Evolutionary conservation across 2,888 invertebrate genomes (phyloP).

Genomic region (Pardosa pseudoannulata): DNA sequence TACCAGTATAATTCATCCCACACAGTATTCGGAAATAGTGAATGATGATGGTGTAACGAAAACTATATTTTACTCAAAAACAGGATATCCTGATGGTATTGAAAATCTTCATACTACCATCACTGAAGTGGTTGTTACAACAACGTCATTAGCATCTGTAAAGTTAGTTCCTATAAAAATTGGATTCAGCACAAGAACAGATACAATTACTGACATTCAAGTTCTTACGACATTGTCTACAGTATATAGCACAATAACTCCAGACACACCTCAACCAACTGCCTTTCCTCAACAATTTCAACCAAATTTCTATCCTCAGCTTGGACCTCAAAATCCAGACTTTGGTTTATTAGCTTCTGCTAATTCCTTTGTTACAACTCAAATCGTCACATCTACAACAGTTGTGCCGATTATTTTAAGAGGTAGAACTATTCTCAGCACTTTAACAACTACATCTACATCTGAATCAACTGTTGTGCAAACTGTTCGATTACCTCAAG

Average conservation of each 20-base stretch:
- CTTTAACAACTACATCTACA: conserved; percentile 73
- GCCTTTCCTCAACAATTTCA: conserved; percentile 71
- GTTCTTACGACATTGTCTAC: conserved; percentile 74
- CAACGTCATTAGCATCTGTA: conserved; percentile 73
- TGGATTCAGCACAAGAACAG: conserved; percentile 74
- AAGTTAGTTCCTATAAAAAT: conserved; percentile 74
- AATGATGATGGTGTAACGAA: conserved; percentile 73
- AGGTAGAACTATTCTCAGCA: conserved; percentile 74
- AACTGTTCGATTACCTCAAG: conserved; percentile 70
- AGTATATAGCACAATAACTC: conserved; percentile 63
- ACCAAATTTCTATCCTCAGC: conserved; percentile 65
- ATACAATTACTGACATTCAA: conserved; percentile 74
- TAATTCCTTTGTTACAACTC: conserved; percentile 73
- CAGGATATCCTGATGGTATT: conserved; percentile 72
- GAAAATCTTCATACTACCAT: conserved; percentile 73
- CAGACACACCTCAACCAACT: conserved; percentile 67
- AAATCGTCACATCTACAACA: conserved; percentile 73
- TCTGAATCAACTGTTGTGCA: conserved; percentile 73
- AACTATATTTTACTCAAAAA: conserved; percentile 72
- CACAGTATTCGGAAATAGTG: conserved; percentile 73
- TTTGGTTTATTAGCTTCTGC: conserved; percentile 63
- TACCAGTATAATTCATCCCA: conserved; percentile 73
- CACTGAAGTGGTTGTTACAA: conserved; percentile 74
- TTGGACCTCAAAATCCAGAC: conserved; percentile 45
- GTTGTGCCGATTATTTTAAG: conserved; percentile 73